Base-by-base conservation (phyloP, 2,113 vertebrate species). In the Cnemophilus loriae region DNA sequence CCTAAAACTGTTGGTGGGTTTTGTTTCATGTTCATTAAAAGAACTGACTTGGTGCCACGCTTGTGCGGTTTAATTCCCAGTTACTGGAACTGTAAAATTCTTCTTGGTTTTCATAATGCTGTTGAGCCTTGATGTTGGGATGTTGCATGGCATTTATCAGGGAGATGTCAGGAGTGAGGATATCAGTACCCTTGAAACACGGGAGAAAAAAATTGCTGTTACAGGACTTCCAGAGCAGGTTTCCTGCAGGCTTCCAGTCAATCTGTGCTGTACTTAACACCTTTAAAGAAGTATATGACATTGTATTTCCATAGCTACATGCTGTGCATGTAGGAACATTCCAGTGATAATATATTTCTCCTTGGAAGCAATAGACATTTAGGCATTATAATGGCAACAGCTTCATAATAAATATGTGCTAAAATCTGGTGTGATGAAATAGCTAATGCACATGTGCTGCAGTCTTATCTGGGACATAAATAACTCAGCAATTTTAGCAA, bases 401-500 rank as follows among this genome's bases (percentile, higher is more conserved):
- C 79, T 70, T 93, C 55, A n/a, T 84, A 88, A 90, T 70, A 91
- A 88, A 95, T 80, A 27, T 71, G 24, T 42, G 42, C 67, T 69
- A 44, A 84, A 94, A 79, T 76, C 55, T 59, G 35, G 60, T 80
- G 7, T 44, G 85, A 47, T 86, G 80, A 80, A 94, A 47, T 33
- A 94, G 52, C 82, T 83, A 49, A 71, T 69, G 78, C 79, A 84
- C 74, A 41, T 63, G 78, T 96, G 93, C 37, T 91, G 37, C 59
- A 53, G 18, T 77, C 74, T 65, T 95, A 55, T 41, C 80, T 81
- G 37, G 74, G 63, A 60, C 55, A 67, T 84, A 92, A 95, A 87
- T 87, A 95, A 93, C 73, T 69, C 77, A 27, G 12, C 68, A 87
- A 46, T 93, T 96, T 94, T 89, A 82, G 55, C 46, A 93, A 95